These are phyloP conservation scores for Nysson spinosus DNA, from an alignment of 2,888 invertebrate genomes.

Conservation along the genomic window DNA sequence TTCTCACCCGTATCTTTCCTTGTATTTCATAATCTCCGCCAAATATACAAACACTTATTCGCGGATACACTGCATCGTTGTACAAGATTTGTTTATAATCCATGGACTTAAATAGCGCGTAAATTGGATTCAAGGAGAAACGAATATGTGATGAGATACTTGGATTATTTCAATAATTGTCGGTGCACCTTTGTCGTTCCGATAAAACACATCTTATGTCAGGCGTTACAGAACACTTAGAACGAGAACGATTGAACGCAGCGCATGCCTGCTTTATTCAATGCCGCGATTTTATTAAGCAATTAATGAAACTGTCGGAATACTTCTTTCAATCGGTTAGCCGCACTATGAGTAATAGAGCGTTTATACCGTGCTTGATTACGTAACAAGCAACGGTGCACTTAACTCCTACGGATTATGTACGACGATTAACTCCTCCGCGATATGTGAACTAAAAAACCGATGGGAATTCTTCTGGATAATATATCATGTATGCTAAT, in stretches of 20 bases:
- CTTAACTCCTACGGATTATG: slow-evolving; percentile 1
- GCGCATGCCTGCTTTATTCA: slow-evolving; percentile 17
- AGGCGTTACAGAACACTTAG: neutral
- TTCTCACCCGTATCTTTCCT: slow-evolving; percentile 1
- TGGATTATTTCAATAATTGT: slow-evolving; percentile 38
- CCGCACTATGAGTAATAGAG: slow-evolving; percentile 9
- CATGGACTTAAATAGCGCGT: neutral
- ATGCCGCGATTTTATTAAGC: slow-evolving; percentile 42
- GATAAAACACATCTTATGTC: slow-evolving; percentile 26
- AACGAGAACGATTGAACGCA: slow-evolving; percentile 13
- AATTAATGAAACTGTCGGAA: slow-evolving; percentile 14
- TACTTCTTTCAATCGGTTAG: slow-evolving; percentile 3
- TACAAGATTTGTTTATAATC: neutral
- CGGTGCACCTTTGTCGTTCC: slow-evolving; percentile 5
- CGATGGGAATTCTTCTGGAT: no score
- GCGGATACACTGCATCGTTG: neutral
- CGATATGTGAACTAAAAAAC: no score
- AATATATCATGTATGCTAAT: no score
- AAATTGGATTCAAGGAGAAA: neutral
- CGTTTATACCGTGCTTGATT: slow-evolving; percentile 17
- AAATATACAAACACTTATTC: neutral
- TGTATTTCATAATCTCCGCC: slow-evolving; percentile 15
- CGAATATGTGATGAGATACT: slow-evolving; percentile 23
- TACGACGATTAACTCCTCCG: neutral
- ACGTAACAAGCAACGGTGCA: slow-evolving; percentile 17